Percentiles rank a stretch among this genome's conserved stretches.
Conservation (phyloP, 1,140 invertebrate genomes). For the Ganaspis sp. region DNA sequence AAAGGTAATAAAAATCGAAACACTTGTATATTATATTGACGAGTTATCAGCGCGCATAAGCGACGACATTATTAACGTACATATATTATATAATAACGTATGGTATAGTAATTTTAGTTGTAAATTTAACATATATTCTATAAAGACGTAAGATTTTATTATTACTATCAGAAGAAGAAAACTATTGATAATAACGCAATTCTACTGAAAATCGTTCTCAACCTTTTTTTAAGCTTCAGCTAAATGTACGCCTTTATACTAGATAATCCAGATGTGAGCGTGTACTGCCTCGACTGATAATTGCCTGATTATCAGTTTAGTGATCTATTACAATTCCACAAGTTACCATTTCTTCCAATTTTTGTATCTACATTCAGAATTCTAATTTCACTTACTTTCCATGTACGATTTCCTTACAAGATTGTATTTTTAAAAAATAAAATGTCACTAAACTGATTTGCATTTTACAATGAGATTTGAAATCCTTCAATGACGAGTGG, state of each 20-base stretch:
- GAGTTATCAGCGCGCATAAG: not conserved
- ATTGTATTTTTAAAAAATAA: not conserved
- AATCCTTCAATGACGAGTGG: not conserved
- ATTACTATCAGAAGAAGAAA: not conserved
- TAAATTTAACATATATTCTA: slow-evolving; percentile 15
- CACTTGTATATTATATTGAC: slow-evolving; percentile 17
- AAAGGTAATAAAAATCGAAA: not conserved
- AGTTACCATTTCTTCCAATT: no score
- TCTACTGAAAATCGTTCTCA: not conserved
- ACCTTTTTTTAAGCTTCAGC: not conserved
- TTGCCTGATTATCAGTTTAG: not conserved
- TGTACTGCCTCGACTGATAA: not conserved
- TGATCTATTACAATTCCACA: no score
- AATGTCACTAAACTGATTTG: not conserved
- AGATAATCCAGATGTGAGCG: not conserved
- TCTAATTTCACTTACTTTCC: not conserved
- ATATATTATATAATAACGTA: not conserved
- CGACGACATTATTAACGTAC: not conserved
- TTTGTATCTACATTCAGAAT: no score
- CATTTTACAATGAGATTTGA: not conserved
- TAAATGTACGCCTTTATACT: slow-evolving; percentile 14
- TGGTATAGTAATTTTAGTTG: slow-evolving; percentile 13
- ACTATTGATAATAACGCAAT: not conserved
- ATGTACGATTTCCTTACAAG: not conserved
- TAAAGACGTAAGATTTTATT: not conserved